Conservation (phyloP, 1,140 invertebrate species). For the Procambarus virginalis region DNA sequence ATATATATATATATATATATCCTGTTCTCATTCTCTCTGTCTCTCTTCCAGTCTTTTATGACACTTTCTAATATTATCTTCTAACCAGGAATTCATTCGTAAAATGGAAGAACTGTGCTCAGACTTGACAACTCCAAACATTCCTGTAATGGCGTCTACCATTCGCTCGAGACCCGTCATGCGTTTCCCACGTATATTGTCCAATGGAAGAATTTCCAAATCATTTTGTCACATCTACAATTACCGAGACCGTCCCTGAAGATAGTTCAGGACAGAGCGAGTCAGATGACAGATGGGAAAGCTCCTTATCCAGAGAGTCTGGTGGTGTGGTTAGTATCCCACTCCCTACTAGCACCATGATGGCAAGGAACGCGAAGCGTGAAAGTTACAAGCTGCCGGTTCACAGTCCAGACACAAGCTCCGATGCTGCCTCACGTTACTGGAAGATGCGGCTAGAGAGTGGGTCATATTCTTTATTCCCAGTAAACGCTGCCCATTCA, state of each 20-base stretch:
- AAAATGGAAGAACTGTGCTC: slow-evolving; percentile 42
- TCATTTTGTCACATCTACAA: background rate
- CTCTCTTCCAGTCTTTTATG: background rate
- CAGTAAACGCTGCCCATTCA: background rate
- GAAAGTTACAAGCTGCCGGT: background rate
- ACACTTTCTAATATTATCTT: background rate
- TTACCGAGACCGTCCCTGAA: background rate
- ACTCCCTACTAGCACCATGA: background rate
- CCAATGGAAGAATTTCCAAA: background rate
- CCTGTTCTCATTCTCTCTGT: slow-evolving; percentile 2
- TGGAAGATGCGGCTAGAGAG: background rate
- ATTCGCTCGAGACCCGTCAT: background rate
- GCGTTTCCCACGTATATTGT: background rate
- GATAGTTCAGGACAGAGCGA: background rate
- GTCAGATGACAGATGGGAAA: background rate
- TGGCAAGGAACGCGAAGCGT: background rate
- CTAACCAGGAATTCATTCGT: slow-evolving; percentile 10
- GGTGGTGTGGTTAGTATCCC: background rate
- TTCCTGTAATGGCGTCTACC: background rate
- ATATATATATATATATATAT: too few species aligned
- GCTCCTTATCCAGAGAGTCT: background rate
- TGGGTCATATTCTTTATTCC: background rate
- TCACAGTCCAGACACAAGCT: background rate
- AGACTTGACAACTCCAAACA: slow-evolving; percentile 31
- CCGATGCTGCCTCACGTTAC: background rate